Base-by-base conservation (phyloP, 2,113 vertebrate species). In the Meles meles region DNA sequence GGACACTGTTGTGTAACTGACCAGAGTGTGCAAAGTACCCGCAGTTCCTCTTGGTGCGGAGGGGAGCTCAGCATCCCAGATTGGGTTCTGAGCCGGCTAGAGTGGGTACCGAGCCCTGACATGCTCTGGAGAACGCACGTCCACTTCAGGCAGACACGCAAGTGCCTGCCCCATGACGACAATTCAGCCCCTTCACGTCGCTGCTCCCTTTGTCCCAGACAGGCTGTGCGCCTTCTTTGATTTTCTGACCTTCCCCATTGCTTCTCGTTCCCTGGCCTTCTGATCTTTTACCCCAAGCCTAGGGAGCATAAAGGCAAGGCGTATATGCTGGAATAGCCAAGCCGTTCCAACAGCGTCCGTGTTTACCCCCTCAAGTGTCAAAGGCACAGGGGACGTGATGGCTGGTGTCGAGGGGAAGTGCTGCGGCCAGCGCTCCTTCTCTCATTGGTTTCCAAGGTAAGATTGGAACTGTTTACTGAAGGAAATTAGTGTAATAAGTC, bases 21-120 rank as follows among this genome's bases (percentile, higher is more conserved):
- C 3, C 55, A 27, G 0, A 0, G 3, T 3, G 1, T 0, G 0
- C 27, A 42, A 12, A 10, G 44, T 25, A n/a, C 23, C 42, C 5
- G 57, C 85, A 14, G 65, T 96, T 34, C 81, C 67, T 69, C 47
- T 39, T 55, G 4, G 74, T 47, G 80, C 57, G 34, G 72, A 97
- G 96, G 63, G 31, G 5, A 47, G 39, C 4, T 52, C 8, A 34
- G 49, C 25, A 5, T 21, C 47, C 11, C 37, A 20, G 83, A 44
- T 34, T 7, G 14, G 63, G 37, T 31, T 61, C 31, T 7, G 6
- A 23, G 61, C 77, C 7, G 13, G 15, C 55, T 21, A 14, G 88
- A 31, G 7, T 44, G 0, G 2, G 29, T 2, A 12, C 10, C 25
- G n/a, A 88, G 37, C 49, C 29, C 57, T 15, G 18, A 21, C 6